Base-by-base conservation (phyloP, 2,888 invertebrate genomes). In the Aromia moschata region DNA sequence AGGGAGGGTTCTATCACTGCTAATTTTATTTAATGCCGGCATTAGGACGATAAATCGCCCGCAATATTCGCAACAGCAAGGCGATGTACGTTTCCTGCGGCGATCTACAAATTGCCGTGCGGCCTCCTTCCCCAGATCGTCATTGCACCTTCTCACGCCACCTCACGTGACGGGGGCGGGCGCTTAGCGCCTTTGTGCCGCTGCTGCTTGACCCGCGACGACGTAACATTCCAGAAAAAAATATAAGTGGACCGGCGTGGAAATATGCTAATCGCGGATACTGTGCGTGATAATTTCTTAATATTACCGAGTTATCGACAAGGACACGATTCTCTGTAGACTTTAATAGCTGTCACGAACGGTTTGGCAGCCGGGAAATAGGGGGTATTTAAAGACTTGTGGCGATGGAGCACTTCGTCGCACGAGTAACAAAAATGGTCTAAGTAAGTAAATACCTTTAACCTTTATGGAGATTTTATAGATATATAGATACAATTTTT, bases 11-110 rank as follows among this genome's bases (percentile, higher is more conserved):
- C 33, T 33, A 33, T 33, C 51, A 40, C 38, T 25, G 18, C 41
- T 52, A 52, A 52, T 52, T 52, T 52, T 41, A 33, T 52, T 52
- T 52, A 52, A 52, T 52, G 52, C 41, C 37, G 15, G 12, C 16
- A 52, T 52, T 52, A 31, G 17, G 14, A 41, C 31, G 52, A 52
- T 41, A 17, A 52, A 52, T 52, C 31, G 31, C 16, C 41, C 16
- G 41, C 52, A 52, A 52, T 52, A 41, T 17, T 41, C 52, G 12
- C 52, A 31, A 52, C 31, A 31, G 20, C 25, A 41, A 30, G 52
- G 52, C 52, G 30, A 49, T 49, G 38, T 49, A 38, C 14, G 49
- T 49, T 52, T 52, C 52, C 52, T 52, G 30, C 15, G 41, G 52
- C 52, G 41, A 52, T 52, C 52, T 15, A 31, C 52, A 52, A 52